Evolutionary conservation across 2,797 vertebrate genomes (phyloP), one percentile per base, ranked within the genome.

Genomic region (Siniperca scherzeri): DNA sequence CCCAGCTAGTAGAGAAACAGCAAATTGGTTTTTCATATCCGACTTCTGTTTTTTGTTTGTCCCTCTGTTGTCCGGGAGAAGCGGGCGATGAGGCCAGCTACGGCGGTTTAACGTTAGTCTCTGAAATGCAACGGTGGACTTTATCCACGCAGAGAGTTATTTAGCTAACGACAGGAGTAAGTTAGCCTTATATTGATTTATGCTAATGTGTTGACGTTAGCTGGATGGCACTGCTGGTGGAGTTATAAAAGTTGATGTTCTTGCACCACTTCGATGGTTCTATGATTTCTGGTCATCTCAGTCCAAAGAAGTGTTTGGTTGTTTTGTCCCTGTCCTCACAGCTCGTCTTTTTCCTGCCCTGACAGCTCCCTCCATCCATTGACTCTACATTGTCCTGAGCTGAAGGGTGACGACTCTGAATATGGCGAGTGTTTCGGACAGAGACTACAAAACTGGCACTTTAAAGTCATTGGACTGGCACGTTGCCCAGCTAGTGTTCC

Each of bases 121-220:
- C 21, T 69, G 61, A 82, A 64, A 70, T 44, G 82, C 69, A 80
- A 36, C 76, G 62, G 59, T 48, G 88, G 91, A 93, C 86, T 94
- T 92, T 90, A 88, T 84, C 77, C 82, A 71, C 72, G 81, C 74
- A 71, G 82, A 71, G 87, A 77, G 80, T 87, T 86, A 79, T 87
- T 77, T 78, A 92, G 91, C 92, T 87, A 77, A 75, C 81, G 76
- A 25, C 80, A 52, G 71, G 71, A 88, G 84, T 78, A 78, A 89
- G 89, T 90, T 91, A 91, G 88, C 91, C 69, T 7, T 7, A 84
- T 84, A 65, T 72, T 83, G 84, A 91, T 92, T 88, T 83, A 78
- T 77, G 91, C 84, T 88, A 56, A 66, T 60, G 73, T 8, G 69
- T 83, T 66, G 16, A 12, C 73, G 74, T 65, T 77, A 82, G 74